Evolutionary conservation across 2,113 vertebrate genomes (phyloP).

Genomic region (Henicopernis longicauda): DNA sequence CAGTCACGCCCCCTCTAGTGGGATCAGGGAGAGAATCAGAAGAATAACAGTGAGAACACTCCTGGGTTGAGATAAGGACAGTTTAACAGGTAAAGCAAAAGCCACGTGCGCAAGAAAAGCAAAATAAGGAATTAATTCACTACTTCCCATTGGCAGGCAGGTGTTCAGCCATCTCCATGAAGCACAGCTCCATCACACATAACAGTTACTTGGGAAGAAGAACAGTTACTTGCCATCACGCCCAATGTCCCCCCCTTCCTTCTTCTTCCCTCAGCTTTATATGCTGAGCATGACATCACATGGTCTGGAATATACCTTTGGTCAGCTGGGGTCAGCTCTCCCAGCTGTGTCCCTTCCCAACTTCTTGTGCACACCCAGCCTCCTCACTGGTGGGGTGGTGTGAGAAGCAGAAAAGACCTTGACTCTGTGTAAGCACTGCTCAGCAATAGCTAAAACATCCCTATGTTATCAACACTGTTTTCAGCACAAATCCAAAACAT

Average conservation of each 20-base stretch:
- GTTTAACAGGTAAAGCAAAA: neutral
- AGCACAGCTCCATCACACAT: fast-evolving
- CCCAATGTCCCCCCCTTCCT: fast-evolving
- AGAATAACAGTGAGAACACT: neutral
- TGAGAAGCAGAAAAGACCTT: neutral
- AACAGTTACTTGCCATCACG: neutral
- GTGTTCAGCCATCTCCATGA: neutral
- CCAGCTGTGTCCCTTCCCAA: fast-evolving
- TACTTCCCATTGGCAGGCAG: neutral
- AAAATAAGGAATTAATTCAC: neutral
- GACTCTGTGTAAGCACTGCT: neutral
- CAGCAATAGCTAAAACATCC: neutral
- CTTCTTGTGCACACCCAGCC: fast-evolving
- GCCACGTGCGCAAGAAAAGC: fast-evolving
- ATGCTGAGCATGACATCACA: too few species aligned
- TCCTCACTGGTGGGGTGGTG: fast-evolving
- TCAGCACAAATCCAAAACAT: neutral
- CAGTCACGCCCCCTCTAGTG: neutral
- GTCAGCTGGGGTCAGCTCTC: neutral
- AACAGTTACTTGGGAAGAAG: neutral
- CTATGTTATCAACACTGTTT: neutral
- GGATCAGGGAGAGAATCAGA: neutral
- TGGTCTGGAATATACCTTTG: neutral
- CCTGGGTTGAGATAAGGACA: neutral
- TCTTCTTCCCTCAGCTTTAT: neutral